Evolutionary conservation across 2,888 invertebrate genomes (phyloP), one percentile per base, ranked within the genome.

Genomic region (Meiosimyza platycephala): DNA sequence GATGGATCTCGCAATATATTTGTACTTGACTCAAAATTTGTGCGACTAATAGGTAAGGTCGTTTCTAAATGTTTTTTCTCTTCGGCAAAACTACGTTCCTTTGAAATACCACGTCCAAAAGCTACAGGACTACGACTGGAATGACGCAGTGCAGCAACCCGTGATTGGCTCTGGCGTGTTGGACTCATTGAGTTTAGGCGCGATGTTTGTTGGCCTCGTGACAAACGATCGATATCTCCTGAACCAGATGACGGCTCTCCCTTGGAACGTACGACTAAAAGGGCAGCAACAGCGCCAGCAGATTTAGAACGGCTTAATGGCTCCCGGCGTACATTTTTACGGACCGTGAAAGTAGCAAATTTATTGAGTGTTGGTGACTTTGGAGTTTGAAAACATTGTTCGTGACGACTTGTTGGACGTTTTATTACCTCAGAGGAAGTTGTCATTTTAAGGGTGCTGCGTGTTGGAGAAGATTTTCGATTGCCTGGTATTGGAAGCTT

Each of bases 401-500:
- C 85, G 75, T 87, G 86, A 0, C 85, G 82, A 9, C 79, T 80
- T 33, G 72, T 81, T 50, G 80, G 77, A 50, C 78, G 63, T 57
- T 76, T 78, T n/a, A 76, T 75, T 4, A 77, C 69, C 28, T 77
- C 89, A 1, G 92, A 72, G 60, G 92, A 90, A 63, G 93, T 85
- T 81, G 90, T 89, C 12, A 94, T 90, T 80, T 91, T 94, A 7
- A 78, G 74, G 1, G 81, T 79, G 18, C 81, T 82, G 80, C 91
- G 91, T 1, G 80, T 81, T 80, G 90, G 91, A 0, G 95, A 95
- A 0, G 95, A 95, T 77, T 91, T 90, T 2, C 95, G 90, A 83
- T 91, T 89, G 0, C 95, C 95, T 0, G 95, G 95, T 15, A 95
- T 95, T 0, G 95, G 95, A 1, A 92, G 92, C 1, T 94, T 93